phyloP scores from a whole-genome alignment of 1,140 invertebrate genomes.

The Zaprionus inermis region DNA sequence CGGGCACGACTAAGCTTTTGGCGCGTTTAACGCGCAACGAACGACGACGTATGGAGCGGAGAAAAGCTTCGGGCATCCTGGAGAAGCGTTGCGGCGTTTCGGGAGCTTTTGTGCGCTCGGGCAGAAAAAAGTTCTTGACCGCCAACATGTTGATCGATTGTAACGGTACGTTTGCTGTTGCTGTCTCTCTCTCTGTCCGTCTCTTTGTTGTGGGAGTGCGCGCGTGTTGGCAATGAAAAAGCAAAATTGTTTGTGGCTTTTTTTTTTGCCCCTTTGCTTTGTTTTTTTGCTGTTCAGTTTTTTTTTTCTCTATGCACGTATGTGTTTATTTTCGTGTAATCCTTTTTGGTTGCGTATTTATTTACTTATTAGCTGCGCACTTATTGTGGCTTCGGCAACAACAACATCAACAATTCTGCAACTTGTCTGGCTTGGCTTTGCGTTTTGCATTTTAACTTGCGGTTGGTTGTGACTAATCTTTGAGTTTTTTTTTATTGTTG shows the following conservation, averaged over 20 bases:
- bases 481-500: constrained; percentile 16
- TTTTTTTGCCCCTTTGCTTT: constrained; percentile 34
- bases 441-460: constrained; percentile 62
- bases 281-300: constrained; percentile 3
- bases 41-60: constrained; percentile 88
- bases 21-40: constrained; percentile 89
- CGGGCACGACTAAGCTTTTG: constrained; percentile 87
- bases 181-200: constrained; percentile 16
- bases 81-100: constrained; percentile 85
- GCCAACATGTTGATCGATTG: constrained; percentile 85
- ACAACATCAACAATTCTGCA: constrained; percentile 44
- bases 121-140: constrained; percentile 89
- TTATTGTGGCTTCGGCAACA: constrained; percentile 66
- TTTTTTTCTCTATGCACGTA: constrained; percentile 19
- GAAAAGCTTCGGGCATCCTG: constrained; percentile 88
- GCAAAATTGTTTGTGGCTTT: constrained; percentile 26
- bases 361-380: constrained; percentile 62
- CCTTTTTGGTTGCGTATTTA: constrained; percentile 57
- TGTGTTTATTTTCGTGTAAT: constrained; percentile 55
- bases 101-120: constrained; percentile 86
- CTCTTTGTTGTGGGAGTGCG: constrained; percentile 14
- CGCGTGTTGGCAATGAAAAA: constrained; percentile 74
- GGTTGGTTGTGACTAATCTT: constrained; percentile 62
- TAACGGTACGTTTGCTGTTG: constrained; percentile 33
- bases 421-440: constrained; percentile 55